Evolutionary conservation across 2,797 vertebrate genomes (phyloP).

Genomic region (Aulostomus chinensis): DNA sequence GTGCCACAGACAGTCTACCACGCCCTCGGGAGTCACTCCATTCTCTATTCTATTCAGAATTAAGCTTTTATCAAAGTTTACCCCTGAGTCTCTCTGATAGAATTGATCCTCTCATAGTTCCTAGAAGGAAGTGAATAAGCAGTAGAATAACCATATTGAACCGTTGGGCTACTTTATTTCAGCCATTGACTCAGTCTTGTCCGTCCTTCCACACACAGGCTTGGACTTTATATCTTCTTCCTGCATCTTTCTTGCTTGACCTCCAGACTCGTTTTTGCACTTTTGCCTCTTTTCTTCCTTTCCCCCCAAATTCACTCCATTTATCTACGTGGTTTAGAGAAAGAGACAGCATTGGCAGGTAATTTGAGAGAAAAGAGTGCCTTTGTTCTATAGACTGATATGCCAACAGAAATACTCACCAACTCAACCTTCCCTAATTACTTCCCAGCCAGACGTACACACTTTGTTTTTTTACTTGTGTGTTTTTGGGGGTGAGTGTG

Average conservation of each 20-base stretch:
- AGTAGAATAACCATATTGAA: too few species aligned
- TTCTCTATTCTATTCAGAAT: too few species aligned
- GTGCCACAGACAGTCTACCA: too few species aligned
- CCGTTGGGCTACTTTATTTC: neutral
- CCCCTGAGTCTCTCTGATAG: too few species aligned
- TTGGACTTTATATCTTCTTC: neutral
- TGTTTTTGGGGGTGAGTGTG: conserved; percentile 9
- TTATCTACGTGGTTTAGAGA: conserved; percentile 34
- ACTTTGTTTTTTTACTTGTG: conserved; percentile 45
- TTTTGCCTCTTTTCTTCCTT: conserved; percentile 17
- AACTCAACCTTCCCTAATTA: conserved; percentile 63
- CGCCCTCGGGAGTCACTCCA: too few species aligned
- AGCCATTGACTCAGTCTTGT: conserved; percentile 22
- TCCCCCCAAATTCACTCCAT: neutral
- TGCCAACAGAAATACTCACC: conserved; percentile 44
- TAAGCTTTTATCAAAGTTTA: too few species aligned
- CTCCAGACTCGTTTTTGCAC: neutral
- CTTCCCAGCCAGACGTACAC: conserved; percentile 46
- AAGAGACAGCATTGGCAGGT: conserved; percentile 47
- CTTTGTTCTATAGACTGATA: conserved; percentile 40
- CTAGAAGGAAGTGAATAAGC: too few species aligned
- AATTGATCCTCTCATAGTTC: too few species aligned
- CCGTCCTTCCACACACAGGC: neutral
- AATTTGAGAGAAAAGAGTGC: conserved; percentile 48
- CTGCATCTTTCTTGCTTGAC: conserved; percentile 7